phyloP scores from a whole-genome alignment of 2,797 vertebrate genomes.

The Gymnopithys bicolor region DNA sequence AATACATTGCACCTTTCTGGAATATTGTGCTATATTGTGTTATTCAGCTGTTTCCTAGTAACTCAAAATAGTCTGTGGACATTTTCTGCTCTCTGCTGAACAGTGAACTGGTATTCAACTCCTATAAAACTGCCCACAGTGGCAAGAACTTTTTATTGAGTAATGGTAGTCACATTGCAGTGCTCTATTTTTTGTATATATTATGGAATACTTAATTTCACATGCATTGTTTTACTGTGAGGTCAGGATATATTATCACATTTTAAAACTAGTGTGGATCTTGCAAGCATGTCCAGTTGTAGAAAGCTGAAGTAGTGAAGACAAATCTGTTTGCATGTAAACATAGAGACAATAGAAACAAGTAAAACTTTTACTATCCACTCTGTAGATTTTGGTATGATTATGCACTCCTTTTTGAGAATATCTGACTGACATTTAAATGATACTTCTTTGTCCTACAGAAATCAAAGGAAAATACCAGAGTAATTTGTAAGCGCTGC shows the following conservation, averaged over 20 bases:
- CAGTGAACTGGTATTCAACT: not conserved
- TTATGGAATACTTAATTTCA: not conserved
- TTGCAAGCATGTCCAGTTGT: not conserved
- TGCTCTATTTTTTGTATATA: not conserved
- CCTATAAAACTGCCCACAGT: not conserved
- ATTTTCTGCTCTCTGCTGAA: not conserved
- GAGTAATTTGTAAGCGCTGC: constrained; percentile 89
- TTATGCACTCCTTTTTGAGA: constrained; percentile 64
- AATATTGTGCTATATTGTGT: not conserved
- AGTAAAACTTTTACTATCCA: constrained; percentile 58
- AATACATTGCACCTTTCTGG: not conserved
- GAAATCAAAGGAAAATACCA: constrained; percentile 83
- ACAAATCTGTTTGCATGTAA: constrained; percentile 14
- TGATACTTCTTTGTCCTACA: constrained; percentile 79
- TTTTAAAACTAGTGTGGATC: not conserved
- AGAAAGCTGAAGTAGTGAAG: not conserved
- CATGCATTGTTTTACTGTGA: not conserved
- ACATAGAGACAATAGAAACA: constrained; percentile 53
- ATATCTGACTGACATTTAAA: constrained; percentile 73
- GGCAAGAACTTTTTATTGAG: not conserved
- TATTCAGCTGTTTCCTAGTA: not conserved
- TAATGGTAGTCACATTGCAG: not conserved
- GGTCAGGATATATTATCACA: not conserved
- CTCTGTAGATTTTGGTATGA: constrained; percentile 54
- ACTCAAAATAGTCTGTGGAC: not conserved